These are phyloP conservation scores for Crotalus adamanteus DNA, from an alignment of 2,797 vertebrate genomes.

Conservation along the genomic window DNA sequence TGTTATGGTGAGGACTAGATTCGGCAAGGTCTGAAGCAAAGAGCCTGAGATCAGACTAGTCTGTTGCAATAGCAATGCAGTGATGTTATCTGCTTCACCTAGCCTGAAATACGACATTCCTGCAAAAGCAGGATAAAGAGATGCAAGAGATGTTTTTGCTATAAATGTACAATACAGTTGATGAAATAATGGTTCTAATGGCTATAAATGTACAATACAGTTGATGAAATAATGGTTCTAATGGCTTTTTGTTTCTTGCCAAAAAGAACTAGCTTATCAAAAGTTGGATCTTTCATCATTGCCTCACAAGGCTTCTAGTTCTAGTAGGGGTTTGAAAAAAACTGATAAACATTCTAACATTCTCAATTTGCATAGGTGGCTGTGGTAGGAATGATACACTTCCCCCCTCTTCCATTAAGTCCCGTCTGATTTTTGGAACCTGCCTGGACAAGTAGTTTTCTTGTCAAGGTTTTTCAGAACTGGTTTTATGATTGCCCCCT, in stretches of 20 bases:
- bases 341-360: not conserved
- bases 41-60: not conserved
- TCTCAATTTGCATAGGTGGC: not conserved
- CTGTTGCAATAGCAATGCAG: not conserved
- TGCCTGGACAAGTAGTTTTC: not conserved
- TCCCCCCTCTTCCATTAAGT: not conserved
- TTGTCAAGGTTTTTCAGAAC: not conserved
- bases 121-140: not conserved
- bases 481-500: not conserved
- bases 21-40: not conserved
- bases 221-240: not conserved
- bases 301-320: not conserved
- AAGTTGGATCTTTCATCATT: not conserved
- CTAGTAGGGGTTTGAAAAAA: not conserved
- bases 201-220: not conserved
- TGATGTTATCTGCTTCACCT: not conserved
- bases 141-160: not conserved
- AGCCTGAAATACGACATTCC: not conserved
- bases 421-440: not conserved
- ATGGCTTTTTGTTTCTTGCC: not conserved
- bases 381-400: not conserved
- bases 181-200: not conserved
- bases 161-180: not conserved
- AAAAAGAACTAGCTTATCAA: not conserved
- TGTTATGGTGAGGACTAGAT: not conserved